Conservation (phyloP, 2,113 vertebrate species). For the Leucopsar rothschildi region DNA sequence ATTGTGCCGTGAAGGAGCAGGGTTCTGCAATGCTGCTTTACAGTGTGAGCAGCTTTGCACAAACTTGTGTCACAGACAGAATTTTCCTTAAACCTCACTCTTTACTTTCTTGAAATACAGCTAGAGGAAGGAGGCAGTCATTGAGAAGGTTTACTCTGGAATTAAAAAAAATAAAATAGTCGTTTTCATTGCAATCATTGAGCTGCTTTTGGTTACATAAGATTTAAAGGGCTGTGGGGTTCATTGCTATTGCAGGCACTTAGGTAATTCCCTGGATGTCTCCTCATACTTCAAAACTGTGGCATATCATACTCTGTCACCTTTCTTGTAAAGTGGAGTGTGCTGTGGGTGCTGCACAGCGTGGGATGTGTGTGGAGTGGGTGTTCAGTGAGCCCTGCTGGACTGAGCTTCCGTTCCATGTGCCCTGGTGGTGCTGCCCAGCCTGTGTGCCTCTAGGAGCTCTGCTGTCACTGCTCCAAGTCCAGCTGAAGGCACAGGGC, state of each 20-base stretch:
- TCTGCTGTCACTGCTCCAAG: background rate
- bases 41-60: background rate
- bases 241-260: background rate
- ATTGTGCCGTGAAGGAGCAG: fast-evolving
- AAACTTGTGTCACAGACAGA: background rate
- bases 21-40: background rate
- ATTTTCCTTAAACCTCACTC: background rate
- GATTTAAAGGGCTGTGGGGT: background rate
- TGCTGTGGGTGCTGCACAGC: background rate
- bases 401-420: fast-evolving
- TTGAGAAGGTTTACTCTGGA: background rate
- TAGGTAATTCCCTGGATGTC: background rate
- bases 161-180: background rate
- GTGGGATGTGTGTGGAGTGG: background rate
- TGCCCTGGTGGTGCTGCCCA: background rate
- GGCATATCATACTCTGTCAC: background rate
- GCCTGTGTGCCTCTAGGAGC: background rate
- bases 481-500: background rate
- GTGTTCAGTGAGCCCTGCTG: background rate
- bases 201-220: background rate
- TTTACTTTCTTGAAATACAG: background rate
- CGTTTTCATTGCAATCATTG: background rate
- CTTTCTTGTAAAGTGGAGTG: background rate
- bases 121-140: background rate
- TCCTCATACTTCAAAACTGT: background rate